Percentiles rank a stretch among this genome's conserved stretches.
Evolutionary conservation across 2,113 vertebrate genomes (phyloP).

Genomic region (Xenopus borealis): DNA sequence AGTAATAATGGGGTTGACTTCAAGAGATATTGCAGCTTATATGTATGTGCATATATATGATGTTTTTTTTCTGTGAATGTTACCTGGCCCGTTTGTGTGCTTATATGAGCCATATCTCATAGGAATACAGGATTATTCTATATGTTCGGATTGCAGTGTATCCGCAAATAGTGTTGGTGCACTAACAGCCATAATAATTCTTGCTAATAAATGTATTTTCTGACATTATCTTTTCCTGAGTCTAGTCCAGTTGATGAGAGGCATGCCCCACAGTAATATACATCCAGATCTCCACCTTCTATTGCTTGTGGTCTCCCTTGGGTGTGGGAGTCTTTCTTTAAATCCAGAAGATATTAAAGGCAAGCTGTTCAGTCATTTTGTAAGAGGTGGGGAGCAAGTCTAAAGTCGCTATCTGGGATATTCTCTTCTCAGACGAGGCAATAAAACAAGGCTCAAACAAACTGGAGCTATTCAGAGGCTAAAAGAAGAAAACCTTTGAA

Average conservation of each 20-base stretch:
- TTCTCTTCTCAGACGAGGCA: conserved; percentile 44
- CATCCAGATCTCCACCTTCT: conserved; percentile 28
- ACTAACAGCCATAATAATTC: no score
- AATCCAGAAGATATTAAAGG: conserved; percentile 45
- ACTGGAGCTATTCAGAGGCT: conserved; percentile 46
- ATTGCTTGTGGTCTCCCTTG: conserved; percentile 34
- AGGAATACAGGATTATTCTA: background rate
- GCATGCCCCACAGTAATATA: conserved; percentile 32
- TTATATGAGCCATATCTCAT: background rate
- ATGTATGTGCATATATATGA: conserved; percentile 1
- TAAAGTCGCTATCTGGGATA: conserved; percentile 29
- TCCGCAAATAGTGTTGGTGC: no score
- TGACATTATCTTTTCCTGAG: no score
- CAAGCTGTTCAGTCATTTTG: conserved; percentile 44
- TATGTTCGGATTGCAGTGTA: background rate
- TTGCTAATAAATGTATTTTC: no score
- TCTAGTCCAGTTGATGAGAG: background rate
- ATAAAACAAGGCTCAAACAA: conserved; percentile 47
- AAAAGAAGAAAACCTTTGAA: conserved; percentile 42
- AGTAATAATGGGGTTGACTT: conserved; percentile 7
- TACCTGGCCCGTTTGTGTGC: background rate
- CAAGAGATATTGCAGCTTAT: conserved; percentile 10
- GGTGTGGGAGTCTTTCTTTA: conserved; percentile 31
- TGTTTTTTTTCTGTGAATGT: background rate
- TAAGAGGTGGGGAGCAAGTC: conserved; percentile 38